phyloP scores from a whole-genome alignment of 1,140 invertebrate genomes.

The Scaptomyza hsui region DNA sequence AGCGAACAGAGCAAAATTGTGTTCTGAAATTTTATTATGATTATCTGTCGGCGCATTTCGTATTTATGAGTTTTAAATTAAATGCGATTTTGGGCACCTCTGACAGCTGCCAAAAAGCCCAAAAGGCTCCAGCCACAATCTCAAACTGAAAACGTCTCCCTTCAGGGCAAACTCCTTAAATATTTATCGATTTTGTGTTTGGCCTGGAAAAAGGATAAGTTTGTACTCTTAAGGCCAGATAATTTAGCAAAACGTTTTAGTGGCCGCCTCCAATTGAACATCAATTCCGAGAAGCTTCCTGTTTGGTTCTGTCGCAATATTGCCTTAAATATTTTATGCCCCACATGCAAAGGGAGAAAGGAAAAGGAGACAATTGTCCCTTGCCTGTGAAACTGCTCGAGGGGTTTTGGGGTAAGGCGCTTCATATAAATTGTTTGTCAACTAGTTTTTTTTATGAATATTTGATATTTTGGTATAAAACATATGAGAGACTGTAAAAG shows the following conservation, averaged over 20 bases:
- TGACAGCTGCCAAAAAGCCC: conserved; percentile 10
- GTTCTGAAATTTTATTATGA: conserved; percentile 65
- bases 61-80: conserved; percentile 81
- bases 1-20: conserved; percentile 27
- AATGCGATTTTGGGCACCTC: conserved; percentile 67
- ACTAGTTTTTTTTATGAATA: conserved; percentile 4
- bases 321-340: conserved; percentile 71
- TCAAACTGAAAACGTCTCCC: conserved; percentile 37
- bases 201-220: conserved; percentile 61
- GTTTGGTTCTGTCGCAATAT: conserved; percentile 50
- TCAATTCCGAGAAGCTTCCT: conserved; percentile 30
- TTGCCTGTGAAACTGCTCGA: neutral
- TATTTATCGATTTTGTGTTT: conserved; percentile 73
- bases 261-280: conserved; percentile 59
- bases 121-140: conserved; percentile 8
- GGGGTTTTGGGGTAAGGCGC: neutral
- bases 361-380: neutral
- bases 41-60: conserved; percentile 64
- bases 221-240: conserved; percentile 50
- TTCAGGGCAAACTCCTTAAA: conserved; percentile 57
- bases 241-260: conserved; percentile 77
- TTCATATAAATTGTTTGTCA: conserved; percentile 9
- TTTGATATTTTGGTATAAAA: neutral
- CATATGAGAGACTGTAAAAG: neutral
- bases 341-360: neutral